These are phyloP conservation scores for Callimico goeldii DNA, from an alignment of 2,797 vertebrate genomes.

Conservation along the genomic window DNA sequence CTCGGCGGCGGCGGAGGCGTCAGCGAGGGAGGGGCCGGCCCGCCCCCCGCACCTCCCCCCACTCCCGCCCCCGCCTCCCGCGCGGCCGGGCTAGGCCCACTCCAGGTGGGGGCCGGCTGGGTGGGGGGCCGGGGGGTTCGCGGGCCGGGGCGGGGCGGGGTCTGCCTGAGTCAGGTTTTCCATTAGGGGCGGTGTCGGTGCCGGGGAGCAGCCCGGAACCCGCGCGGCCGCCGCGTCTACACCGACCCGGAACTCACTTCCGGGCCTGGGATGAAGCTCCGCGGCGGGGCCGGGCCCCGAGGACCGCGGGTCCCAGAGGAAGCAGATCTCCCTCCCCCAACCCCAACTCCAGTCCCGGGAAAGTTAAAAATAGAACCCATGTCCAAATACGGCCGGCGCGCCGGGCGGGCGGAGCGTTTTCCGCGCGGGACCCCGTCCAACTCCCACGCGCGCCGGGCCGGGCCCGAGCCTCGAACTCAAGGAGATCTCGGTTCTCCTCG, in stretches of 20 bases:
- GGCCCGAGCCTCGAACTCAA: neutral
- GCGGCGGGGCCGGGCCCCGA: neutral
- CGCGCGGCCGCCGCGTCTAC: conserved; percentile 62
- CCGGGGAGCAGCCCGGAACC: conserved; percentile 78
- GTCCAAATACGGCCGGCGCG: conserved; percentile 79
- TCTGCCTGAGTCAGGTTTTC: conserved; percentile 77
- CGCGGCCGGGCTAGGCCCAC: neutral
- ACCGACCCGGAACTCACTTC: conserved; percentile 71
- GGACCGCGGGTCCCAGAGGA: conserved; percentile 69
- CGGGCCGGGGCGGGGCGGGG: neutral
- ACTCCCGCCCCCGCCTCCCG: neutral
- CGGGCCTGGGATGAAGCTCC: conserved; percentile 62
- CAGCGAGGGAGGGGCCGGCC: conserved; percentile 69
- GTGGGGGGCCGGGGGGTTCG: neutral
- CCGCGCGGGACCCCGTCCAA: neutral
- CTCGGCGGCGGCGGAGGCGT: conserved; percentile 9
- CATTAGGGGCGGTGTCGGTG: conserved; percentile 66
- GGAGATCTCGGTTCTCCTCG: neutral
- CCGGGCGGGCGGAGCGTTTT: conserved; percentile 62
- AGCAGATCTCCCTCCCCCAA: conserved; percentile 83
- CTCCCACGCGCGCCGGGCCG: neutral
- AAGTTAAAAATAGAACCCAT: conserved; percentile 81
- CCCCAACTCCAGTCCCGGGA: conserved; percentile 59
- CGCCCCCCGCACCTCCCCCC: conserved; percentile 58
- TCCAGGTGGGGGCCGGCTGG: neutral